Base-by-base conservation (phyloP, 2,113 vertebrate genomes). In the Pomatorhinus ruficollis region DNA sequence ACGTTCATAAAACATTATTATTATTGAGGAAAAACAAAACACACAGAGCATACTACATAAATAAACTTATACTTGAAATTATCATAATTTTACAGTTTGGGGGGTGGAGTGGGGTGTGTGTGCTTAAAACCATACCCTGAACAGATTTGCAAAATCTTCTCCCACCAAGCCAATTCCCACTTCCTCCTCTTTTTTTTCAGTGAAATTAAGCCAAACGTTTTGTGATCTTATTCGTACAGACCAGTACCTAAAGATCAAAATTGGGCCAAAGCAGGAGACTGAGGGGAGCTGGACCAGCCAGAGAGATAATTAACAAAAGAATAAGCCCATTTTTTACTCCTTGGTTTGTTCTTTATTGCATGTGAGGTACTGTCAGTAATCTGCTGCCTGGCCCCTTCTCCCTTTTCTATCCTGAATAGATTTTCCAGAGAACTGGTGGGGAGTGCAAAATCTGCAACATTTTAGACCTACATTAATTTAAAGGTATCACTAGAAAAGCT, bases 401-500 rank as follows among this genome's bases (percentile, higher is more conserved):
- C 33, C 37, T 83, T 31, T 79, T 50, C 75, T 64, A 19, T 25
- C 50, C 37, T 33, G 84, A 63, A 54, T 12, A 66, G 31, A 39
- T 85, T 91, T 93, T 83, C 66, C 70, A 83, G 63, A 44, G 42
- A 93, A 83, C 13, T 61, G 52, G 31, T 68, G 49, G 31, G n/a
- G 52, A 52, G 49, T 56, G 42, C 53, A 87, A 81, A 90, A 69
- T 71, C 75, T 61, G 76, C 65, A 82, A 27, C 33, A 86, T 76
- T 88, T 93, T 76, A 83, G 56, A 74, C 53, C 37, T 79, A 44
- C 19, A 25, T 42, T 81, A 74, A 86, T 89, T 91, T 79, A 83
- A 87, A 94, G 54, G 71, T 86, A 92, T 83, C 81, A 56, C 47
- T 60, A 83, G 56, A 71, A 89, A 85, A 85, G 70, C 68, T 79